Evolutionary conservation across 2,888 invertebrate genomes (phyloP).

Genomic region (Yponomeuta plumbellus): DNA sequence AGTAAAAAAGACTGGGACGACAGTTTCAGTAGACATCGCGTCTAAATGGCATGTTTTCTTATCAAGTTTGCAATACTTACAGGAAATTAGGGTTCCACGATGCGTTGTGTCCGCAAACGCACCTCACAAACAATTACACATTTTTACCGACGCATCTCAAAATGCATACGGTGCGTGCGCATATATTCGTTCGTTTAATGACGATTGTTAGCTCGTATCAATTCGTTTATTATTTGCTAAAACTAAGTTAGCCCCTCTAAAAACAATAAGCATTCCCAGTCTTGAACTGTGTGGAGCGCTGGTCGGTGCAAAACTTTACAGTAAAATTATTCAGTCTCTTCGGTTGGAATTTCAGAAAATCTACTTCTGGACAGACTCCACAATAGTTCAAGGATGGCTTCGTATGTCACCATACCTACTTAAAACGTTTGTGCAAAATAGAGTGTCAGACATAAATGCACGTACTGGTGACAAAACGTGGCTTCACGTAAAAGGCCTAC

Average conservation of each 20-base stretch:
- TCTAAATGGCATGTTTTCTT: slow-evolving; percentile 21
- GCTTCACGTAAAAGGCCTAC: slow-evolving; percentile 5
- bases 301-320: slow-evolving; percentile 25
- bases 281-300: slow-evolving; percentile 32
- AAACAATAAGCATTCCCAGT: slow-evolving; percentile 28
- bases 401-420: slow-evolving; percentile 19
- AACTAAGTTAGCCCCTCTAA: slow-evolving; percentile 28
- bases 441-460: slow-evolving; percentile 22
- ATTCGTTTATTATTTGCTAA: slow-evolving; percentile 28
- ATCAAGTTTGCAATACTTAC: slow-evolving; percentile 15
- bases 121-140: slow-evolving; percentile 23
- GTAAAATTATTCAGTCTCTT: slow-evolving; percentile 23
- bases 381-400: slow-evolving; percentile 27
- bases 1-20: slow-evolving; percentile 29
- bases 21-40: slow-evolving; percentile 22
- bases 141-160: slow-evolving; percentile 28
- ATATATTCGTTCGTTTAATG: slow-evolving; percentile 23
- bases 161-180: slow-evolving; percentile 28
- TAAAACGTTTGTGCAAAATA: slow-evolving; percentile 27
- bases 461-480: background rate
- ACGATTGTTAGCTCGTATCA: slow-evolving; percentile 13
- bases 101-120: slow-evolving; percentile 18
- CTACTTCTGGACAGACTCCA: slow-evolving; percentile 29
- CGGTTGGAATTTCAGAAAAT: slow-evolving; percentile 21
- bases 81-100: slow-evolving; percentile 21